These are phyloP conservation scores for Drosophila mimica DNA, from an alignment of 2,888 invertebrate genomes.

Conservation along the genomic window DNA sequence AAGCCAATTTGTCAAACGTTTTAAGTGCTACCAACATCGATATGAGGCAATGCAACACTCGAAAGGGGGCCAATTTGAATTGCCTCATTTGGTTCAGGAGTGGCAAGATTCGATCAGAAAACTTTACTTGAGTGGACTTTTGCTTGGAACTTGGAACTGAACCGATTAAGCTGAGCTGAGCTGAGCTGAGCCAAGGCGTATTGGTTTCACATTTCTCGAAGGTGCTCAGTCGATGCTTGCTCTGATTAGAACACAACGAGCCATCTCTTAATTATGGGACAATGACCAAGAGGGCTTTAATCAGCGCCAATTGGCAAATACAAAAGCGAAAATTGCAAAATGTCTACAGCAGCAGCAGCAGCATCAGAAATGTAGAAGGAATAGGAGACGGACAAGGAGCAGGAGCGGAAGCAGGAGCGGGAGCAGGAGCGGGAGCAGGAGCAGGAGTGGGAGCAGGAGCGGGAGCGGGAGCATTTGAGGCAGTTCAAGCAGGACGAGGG, in stretches of 20 bases:
- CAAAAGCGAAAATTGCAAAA: conserved; percentile 71
- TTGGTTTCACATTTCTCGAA: conserved; percentile 14
- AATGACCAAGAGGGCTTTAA: conserved; percentile 70
- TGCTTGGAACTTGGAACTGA: background rate
- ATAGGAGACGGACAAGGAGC: background rate
- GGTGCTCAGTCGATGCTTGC: conserved; percentile 20
- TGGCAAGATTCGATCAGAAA: background rate
- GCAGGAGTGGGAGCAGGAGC: background rate
- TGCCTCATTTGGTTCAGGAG: conserved; percentile 6
- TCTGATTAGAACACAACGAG: conserved; percentile 61
- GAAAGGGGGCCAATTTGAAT: conserved; percentile 1
- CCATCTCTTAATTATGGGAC: conserved; percentile 72
- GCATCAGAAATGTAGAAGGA: background rate
- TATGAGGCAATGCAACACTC: background rate
- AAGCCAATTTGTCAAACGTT: conserved; percentile 1
- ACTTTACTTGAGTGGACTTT: conserved; percentile 1
- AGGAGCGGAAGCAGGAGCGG: no score
- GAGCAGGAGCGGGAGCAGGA: background rate
- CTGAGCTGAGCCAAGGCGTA: background rate
- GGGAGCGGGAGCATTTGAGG: background rate
- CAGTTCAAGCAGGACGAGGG: background rate
- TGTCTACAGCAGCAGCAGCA: conserved; percentile 29
- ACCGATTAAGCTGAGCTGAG: background rate
- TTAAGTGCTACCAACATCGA: background rate
- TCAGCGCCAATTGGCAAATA: conserved; percentile 76